Percentiles rank a stretch among this genome's conserved stretches.
These are phyloP conservation scores for Choreutis nemorana DNA, from an alignment of 2,888 invertebrate genomes.

Conservation along the genomic window DNA sequence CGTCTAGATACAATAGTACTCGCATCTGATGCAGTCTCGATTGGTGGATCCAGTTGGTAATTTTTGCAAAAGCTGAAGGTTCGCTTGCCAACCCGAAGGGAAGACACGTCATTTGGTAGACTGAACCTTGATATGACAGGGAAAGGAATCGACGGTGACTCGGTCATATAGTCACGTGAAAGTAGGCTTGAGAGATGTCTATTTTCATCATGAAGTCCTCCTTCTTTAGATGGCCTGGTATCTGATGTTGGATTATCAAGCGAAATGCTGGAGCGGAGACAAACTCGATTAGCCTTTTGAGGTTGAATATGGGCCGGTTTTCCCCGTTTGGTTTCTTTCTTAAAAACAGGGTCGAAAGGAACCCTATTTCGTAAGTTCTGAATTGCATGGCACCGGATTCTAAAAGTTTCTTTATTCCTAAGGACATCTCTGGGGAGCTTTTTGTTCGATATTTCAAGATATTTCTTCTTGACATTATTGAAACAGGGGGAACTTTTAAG, in stretches of 20 bases:
- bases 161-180: constrained; percentile 1
- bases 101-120: constrained; percentile 4
- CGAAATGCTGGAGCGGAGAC: constrained; percentile 2
- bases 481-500: background rate
- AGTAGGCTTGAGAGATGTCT: too few relatives aligned
- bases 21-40: constrained; percentile 7
- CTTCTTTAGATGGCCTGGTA: constrained; percentile 4
- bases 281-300: constrained; percentile 2
- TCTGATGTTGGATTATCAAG: constrained; percentile 8
- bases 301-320: constrained; percentile 4
- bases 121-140: background rate
- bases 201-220: constrained; percentile 3
- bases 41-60: constrained; percentile 9
- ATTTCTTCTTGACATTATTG: background rate
- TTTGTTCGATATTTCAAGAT: too few relatives aligned
- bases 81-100: constrained; percentile 3
- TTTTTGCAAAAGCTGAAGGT: background rate
- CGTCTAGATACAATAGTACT: constrained; percentile 15
- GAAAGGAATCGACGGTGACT: constrained; percentile 2
- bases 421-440: too few relatives aligned
- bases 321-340: constrained; percentile 2
- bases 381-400: too few relatives aligned
- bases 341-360: too few relatives aligned
- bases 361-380: too few relatives aligned
- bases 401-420: too few relatives aligned